Evolutionary conservation across 2,113 vertebrate species (phyloP), one percentile per base, ranked within the genome.

Genomic region (Fulica atra): DNA sequence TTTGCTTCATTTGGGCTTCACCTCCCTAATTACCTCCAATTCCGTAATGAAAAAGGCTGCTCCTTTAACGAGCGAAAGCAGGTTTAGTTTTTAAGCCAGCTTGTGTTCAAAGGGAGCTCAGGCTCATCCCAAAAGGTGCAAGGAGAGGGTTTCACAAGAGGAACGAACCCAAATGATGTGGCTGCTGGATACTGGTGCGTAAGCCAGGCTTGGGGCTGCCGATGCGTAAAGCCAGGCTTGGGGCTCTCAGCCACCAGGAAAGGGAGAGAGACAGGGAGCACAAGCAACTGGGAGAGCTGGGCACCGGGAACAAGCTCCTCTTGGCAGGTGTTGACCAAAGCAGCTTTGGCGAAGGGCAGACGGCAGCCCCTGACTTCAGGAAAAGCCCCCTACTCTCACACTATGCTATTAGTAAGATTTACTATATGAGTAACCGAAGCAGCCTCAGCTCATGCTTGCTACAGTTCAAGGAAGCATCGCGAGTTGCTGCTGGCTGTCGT

Each of bases 401-500:
- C 26, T 3, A 5, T 3, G 11, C 11, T 65, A 11, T 33, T 16
- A 76, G 57, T 13, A 5, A 57, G 65, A 82, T 54, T 89, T 65
- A 25, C 78, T 26, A 1, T 1, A 60, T n/a, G 91, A 91, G 46
- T 81, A 91, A 81, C 29, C 2, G 20, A 38, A 16, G 42, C 64
- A 48, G 44, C 53, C 44, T 6, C 3, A 4, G 38, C 72, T 35
- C 10, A 1, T 13, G 3, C 46, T 21, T 9, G 46, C 51, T 40
- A 1, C n/a, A 46, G 33, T 4, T 4, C 5, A 7, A 59, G 38
- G 88, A 33, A 10, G 48, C 61, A 24, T 2, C 71, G 12, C 11
- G 8, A 35, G 46, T 0, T 1, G 14, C 63, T 42, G 3, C 7
- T 38, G 14, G 77, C 26, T 6, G 0, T 15, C 8, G 6, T 0